A percentile compares a stretch with the other conserved stretches of the same genome.
phyloP scores from a whole-genome alignment of 2,888 invertebrate genomes.

The Caenorhabditis sp. region DNA sequence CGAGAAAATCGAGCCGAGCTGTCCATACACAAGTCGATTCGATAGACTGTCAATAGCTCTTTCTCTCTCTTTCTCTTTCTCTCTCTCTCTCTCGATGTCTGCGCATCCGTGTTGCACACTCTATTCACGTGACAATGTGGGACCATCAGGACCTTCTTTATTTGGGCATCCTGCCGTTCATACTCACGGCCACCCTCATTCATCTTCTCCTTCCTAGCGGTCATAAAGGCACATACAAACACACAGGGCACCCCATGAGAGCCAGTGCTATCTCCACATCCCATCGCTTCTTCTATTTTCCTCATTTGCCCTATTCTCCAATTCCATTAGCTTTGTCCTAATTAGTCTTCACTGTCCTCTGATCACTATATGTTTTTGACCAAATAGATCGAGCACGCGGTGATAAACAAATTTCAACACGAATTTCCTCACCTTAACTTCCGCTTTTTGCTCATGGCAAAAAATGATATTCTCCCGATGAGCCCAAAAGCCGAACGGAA shows the following conservation, averaged over 20 bases:
- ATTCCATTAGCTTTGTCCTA: not conserved
- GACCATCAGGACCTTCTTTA: slow-evolving; percentile 46
- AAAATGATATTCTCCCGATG: not conserved
- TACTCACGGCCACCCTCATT: slow-evolving; percentile 37
- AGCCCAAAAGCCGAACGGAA: slow-evolving; percentile 15
- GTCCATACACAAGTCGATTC: not conserved
- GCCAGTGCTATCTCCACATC: slow-evolving; percentile 38
- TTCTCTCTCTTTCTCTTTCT: not conserved
- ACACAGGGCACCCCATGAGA: slow-evolving; percentile 45
- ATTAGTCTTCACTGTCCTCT: not conserved
- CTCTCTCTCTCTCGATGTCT: too few relatives aligned
- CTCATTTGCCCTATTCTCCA: slow-evolving; percentile 6
- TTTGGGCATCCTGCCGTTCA: slow-evolving; percentile 50
- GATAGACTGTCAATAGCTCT: slow-evolving; percentile 34
- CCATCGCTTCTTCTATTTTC: slow-evolving; percentile 16
- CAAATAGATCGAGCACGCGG: too few relatives aligned
- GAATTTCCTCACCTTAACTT: not conserved
- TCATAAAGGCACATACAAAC: slow-evolving; percentile 10
- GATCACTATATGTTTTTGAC: not conserved
- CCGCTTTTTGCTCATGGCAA: slow-evolving; percentile 19
- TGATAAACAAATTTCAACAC: not conserved
- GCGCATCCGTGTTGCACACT: slow-evolving; percentile 3
- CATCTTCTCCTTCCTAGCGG: slow-evolving; percentile 15
- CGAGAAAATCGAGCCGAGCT: slow-evolving; percentile 21
- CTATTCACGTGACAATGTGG: not conserved